phyloP scores from a whole-genome alignment of 2,888 invertebrate genomes.

The Drosophila mulleri region DNA sequence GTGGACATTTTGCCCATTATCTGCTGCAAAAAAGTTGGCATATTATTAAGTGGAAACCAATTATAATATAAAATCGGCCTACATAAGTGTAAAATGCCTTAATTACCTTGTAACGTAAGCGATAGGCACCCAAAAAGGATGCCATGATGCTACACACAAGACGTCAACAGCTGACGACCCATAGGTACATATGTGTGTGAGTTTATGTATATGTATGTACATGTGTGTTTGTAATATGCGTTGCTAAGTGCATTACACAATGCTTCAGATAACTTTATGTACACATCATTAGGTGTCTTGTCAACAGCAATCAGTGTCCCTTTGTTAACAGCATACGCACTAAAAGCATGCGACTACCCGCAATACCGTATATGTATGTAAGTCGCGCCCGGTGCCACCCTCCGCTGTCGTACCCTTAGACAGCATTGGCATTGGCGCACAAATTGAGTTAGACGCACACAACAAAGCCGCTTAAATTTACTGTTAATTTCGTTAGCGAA shows the following conservation, averaged over 20 bases:
- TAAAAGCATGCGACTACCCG: constrained; percentile 52
- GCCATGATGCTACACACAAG: constrained; percentile 7
- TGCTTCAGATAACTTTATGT: constrained; percentile 63
- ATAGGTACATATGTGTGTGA: not conserved
- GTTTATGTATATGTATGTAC: not conserved
- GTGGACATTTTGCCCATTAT: no score
- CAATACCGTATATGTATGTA: constrained; percentile 7
- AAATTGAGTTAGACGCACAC: constrained; percentile 69
- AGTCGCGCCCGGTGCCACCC: not conserved
- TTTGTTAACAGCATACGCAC: constrained; percentile 61
- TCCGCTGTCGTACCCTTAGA: not conserved
- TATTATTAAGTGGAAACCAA: constrained; percentile 47
- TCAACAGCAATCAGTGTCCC: constrained; percentile 72
- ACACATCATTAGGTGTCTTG: constrained; percentile 67
- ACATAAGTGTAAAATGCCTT: constrained; percentile 37
- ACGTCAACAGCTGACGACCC: constrained; percentile 7
- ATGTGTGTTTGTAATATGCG: constrained; percentile 22
- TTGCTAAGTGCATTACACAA: constrained; percentile 59
- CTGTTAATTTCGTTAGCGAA: constrained; percentile 73
- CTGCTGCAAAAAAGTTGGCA: not conserved
- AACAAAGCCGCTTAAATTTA: constrained; percentile 71
- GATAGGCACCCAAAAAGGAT: constrained; percentile 34
- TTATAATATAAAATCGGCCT: constrained; percentile 47
- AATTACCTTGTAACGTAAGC: constrained; percentile 42
- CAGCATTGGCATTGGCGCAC: constrained; percentile 31